These are phyloP conservation scores for Mizuhopecten yessoensis DNA, from an alignment of 1,140 invertebrate genomes.

Conservation along the genomic window DNA sequence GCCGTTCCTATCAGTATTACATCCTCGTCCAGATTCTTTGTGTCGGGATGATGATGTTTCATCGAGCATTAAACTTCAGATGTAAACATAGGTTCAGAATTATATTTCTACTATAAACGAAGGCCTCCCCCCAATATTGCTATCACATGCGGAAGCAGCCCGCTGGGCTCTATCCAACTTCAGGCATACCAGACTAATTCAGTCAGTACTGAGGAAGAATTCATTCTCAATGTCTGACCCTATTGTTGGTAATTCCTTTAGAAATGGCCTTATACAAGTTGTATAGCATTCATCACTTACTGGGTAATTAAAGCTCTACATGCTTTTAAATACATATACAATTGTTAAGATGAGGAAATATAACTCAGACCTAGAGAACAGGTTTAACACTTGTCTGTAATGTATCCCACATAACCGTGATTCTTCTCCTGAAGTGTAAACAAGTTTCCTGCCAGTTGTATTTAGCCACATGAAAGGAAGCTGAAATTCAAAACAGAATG, in stretches of 20 bases:
- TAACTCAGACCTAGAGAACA: neutral
- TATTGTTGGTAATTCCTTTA: neutral
- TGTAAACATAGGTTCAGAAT: constrained; percentile 6
- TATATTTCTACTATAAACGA: constrained; percentile 17
- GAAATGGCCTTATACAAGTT: neutral
- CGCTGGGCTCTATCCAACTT: neutral
- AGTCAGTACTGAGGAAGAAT: neutral
- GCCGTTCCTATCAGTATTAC: neutral
- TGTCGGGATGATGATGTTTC: neutral
- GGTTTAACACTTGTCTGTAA: neutral
- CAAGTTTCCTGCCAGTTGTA: neutral
- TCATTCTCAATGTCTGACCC: neutral
- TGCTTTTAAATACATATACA: constrained; percentile 17
- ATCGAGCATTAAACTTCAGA: neutral
- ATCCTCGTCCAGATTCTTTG: neutral
- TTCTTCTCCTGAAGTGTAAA: neutral
- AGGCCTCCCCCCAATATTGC: neutral
- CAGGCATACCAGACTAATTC: constrained; percentile 1
- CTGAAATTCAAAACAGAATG: neutral
- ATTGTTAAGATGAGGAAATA: neutral
- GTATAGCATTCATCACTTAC: neutral
- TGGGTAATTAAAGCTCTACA: neutral
- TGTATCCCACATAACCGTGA: neutral
- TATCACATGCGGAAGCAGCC: constrained; percentile 13
- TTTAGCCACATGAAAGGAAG: neutral